Evolutionary conservation across 2,113 vertebrate genomes (phyloP).

Genomic region (Marcusenius ussheri): DNA sequence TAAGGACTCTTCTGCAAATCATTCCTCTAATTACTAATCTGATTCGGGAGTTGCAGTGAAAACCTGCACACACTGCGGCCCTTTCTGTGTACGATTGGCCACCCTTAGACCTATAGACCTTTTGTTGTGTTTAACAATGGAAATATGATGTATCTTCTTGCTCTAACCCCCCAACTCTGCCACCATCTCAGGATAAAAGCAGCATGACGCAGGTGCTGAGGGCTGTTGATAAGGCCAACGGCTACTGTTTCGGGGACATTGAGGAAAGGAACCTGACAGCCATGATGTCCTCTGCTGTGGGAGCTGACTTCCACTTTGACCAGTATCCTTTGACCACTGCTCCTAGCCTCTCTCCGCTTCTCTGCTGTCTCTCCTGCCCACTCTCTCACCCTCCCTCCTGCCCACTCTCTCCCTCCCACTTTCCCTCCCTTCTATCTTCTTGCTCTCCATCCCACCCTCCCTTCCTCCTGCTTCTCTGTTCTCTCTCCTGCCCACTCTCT

Average conservation of each 20-base stretch:
- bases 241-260: conserved; percentile 81
- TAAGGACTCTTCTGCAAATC: background rate
- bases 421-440: background rate
- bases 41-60: background rate
- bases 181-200: conserved; percentile 73
- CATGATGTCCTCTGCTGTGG: conserved; percentile 89
- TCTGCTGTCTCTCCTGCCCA: background rate
- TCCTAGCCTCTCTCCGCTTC: accelerated
- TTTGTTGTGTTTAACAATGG: background rate
- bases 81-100: background rate
- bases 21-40: background rate
- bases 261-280: conserved; percentile 81
- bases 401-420: background rate
- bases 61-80: background rate
- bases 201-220: conserved; percentile 79
- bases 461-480: background rate
- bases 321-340: conserved; percentile 77
- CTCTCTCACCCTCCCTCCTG: background rate
- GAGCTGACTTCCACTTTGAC: conserved; percentile 87
- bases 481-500: background rate
- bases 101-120: background rate
- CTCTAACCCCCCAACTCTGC: background rate
- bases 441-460: background rate
- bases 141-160: background rate
- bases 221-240: conserved; percentile 90